Percentiles rank a stretch among this genome's conserved stretches.
Conservation (phyloP, 2,113 vertebrate genomes). For the Phodopus roborovskii region DNA sequence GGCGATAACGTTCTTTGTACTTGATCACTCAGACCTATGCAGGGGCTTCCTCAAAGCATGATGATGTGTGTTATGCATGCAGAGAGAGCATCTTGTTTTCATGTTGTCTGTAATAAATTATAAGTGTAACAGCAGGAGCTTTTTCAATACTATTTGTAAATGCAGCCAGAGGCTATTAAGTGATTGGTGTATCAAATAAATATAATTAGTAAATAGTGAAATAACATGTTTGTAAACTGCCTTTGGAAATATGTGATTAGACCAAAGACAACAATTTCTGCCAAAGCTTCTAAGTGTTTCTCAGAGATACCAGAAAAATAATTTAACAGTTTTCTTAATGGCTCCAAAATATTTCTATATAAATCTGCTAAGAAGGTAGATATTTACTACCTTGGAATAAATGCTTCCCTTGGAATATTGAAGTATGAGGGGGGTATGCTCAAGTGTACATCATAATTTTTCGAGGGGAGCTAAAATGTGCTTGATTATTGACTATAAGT, state of each 20-base stretch:
- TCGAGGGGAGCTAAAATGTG: conserved; percentile 65
- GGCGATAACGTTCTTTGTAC: conserved; percentile 25
- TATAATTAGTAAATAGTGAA: conserved; percentile 84
- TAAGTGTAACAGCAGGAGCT: conserved; percentile 76
- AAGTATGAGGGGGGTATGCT: conserved; percentile 21
- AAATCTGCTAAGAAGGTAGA: conserved; percentile 65
- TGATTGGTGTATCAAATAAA: conserved; percentile 83
- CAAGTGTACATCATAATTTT: conserved; percentile 63
- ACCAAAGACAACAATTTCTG: conserved; percentile 76
- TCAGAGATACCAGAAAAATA: conserved; percentile 72
- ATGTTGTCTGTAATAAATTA: conserved; percentile 79
- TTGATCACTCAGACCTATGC: conserved; percentile 35
- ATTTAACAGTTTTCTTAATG: conserved; percentile 69
- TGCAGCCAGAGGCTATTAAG: conserved; percentile 81
- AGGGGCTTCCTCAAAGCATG: conserved; percentile 42
- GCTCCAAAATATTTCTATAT: conserved; percentile 46
- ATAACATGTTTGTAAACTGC: conserved; percentile 81
- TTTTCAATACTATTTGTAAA: conserved; percentile 82
- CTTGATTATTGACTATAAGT: conserved; percentile 80
- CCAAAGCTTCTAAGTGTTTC: conserved; percentile 77
- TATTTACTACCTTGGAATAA: too few relatives aligned
- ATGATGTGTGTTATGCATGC: conserved; percentile 59
- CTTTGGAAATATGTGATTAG: conserved; percentile 81
- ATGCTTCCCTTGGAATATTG: conserved; percentile 47
- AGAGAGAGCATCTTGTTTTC: conserved; percentile 75